A percentile compares a stretch with the other conserved stretches of the same genome.
phyloP scores from a whole-genome alignment of 2,113 vertebrate species.

The Ceuthmochares aereus region DNA sequence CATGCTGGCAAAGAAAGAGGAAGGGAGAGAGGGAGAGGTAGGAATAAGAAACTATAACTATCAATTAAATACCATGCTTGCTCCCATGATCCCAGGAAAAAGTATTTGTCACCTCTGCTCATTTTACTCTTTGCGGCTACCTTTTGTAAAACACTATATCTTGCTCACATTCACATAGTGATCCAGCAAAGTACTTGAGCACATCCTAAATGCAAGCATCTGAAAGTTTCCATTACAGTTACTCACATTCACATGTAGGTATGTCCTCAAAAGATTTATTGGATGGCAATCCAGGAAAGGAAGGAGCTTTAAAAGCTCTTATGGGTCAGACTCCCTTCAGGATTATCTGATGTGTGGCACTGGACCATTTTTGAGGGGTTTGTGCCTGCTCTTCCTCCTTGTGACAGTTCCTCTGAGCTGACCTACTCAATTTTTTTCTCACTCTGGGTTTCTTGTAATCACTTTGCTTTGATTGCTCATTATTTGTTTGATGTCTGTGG shows the following conservation, averaged over 20 bases:
- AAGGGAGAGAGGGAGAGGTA: background rate
- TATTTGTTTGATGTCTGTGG: conserved; percentile 42
- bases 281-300: background rate
- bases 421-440: conserved; percentile 22
- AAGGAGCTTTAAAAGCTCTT: background rate
- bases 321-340: background rate
- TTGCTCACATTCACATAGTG: background rate
- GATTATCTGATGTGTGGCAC: background rate
- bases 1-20: conserved; percentile 6
- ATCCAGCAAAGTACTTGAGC: background rate
- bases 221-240: background rate
- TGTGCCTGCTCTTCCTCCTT: background rate
- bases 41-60: background rate
- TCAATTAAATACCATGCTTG: background rate
- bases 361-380: background rate
- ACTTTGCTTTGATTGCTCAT: conserved; percentile 19
- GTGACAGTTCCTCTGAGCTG: background rate
- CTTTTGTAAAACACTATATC: background rate
- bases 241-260: background rate
- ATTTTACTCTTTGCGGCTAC: background rate
- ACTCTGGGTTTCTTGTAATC: conserved; percentile 33
- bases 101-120: background rate
- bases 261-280: background rate
- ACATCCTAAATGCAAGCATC: background rate
- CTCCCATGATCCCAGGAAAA: background rate